Evolutionary conservation across 1,140 invertebrate species (phyloP), one percentile per base, ranked within the genome.

Genomic region (Zophobas atratus): DNA sequence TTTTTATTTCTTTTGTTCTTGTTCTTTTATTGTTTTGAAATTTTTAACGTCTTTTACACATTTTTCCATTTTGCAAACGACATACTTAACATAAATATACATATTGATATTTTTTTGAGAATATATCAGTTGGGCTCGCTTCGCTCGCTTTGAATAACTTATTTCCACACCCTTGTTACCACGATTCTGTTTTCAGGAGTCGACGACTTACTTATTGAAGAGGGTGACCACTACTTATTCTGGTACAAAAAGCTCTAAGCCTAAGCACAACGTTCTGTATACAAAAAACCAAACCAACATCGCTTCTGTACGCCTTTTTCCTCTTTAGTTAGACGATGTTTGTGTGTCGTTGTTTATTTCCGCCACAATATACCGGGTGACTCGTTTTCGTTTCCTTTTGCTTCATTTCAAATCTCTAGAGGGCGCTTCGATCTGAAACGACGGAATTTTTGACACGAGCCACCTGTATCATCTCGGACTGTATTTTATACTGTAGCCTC

Each of bases 211-310:
- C 89, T 93, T 78, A 93, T 95, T 6, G 92, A 94, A 86, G 93
- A 95, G 82, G 93, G 94, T 2, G 94, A 96, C 84, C 92, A 95
- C 84, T 95, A 95, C 85, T 90, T 96, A 5, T 96, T 96, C 87
- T 97, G 95, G 95, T 97, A 95, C 87, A 96, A 96, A 88, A 95
- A 95, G 86, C 90, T 96, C 84, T 96, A 94, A 94, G 55, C 41
- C 51, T 71, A 39, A 74, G 35, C 41, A 35, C 75, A 41, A 67
- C 46, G 53, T 48, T 46, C 35, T 36, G 39, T 67, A 67, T 67
- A 41, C 55, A 57, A 8, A 35, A 57, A 57, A 35, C 1, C 41
- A 8, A 73, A 73, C 51, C 38, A 39, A 38, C 49, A 53, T 55
- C 41, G 35, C 48, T 67, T 76, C 46, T 57, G 55, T 56, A 60